These are phyloP conservation scores for Drosophila longiperda DNA, from an alignment of 2,888 invertebrate species.

Conservation along the genomic window DNA sequence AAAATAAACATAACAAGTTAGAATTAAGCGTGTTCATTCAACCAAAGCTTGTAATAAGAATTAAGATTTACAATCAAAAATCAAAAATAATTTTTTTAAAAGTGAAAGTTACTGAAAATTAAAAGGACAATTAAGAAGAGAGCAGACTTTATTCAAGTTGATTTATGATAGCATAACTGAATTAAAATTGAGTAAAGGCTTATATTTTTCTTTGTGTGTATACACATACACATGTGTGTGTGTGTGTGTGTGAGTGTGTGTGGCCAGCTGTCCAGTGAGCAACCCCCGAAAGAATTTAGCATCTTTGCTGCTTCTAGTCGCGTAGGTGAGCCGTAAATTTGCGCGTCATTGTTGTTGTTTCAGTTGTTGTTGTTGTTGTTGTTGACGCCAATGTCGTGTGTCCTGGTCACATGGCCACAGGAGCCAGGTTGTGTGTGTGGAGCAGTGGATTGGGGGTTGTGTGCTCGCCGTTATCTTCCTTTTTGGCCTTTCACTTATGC, in stretches of 20 bases:
- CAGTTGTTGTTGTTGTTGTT: not conserved
- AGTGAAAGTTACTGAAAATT: no score
- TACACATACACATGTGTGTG: not conserved
- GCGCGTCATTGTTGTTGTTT: slow-evolving; percentile 62
- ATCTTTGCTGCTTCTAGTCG: slow-evolving; percentile 70
- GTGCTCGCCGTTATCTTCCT: slow-evolving; percentile 70
- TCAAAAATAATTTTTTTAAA: no score
- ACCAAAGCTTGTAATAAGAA: not conserved
- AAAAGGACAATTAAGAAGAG: not conserved
- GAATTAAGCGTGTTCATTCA: not conserved
- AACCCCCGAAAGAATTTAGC: slow-evolving; percentile 29
- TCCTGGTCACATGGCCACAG: slow-evolving; percentile 33
- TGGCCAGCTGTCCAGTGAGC: slow-evolving; percentile 24
- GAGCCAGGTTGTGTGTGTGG: not conserved
- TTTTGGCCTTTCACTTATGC: slow-evolving; percentile 80
- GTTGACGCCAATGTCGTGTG: slow-evolving; percentile 77
- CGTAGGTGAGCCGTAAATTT: slow-evolving; percentile 81
- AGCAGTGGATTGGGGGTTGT: not conserved
- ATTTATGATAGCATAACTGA: not conserved
- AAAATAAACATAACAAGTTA: not conserved
- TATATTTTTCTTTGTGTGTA: not conserved
- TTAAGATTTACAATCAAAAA: not conserved
- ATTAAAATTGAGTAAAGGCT: not conserved
- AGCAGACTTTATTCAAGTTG: no score
- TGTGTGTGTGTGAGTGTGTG: slow-evolving; percentile 7